Conservation (phyloP, 2,797 vertebrate genomes). For the Cirrhinus mrigala region DNA sequence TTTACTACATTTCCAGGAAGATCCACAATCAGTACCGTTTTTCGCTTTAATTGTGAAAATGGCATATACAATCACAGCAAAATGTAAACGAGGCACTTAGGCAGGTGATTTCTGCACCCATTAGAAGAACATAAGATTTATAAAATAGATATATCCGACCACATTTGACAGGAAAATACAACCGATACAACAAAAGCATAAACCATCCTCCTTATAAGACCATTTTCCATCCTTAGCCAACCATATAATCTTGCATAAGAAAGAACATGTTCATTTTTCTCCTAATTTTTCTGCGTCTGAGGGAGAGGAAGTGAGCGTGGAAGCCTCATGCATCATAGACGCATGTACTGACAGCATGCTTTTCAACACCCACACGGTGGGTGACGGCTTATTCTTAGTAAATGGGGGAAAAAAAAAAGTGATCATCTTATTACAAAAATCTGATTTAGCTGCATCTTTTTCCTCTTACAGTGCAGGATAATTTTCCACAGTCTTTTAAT, state of each 20-base stretch:
- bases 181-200: background rate
- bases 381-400: background rate
- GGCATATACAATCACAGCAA: slow-evolving; percentile 25
- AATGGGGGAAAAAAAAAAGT: background rate
- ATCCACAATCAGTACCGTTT: slow-evolving; percentile 20
- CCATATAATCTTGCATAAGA: slow-evolving; percentile 13
- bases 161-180: background rate
- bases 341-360: background rate
- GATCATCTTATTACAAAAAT: background rate
- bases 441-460: background rate
- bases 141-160: background rate
- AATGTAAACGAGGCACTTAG: slow-evolving; percentile 41
- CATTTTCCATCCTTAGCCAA: background rate
- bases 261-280: background rate
- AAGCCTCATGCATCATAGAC: background rate
- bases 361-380: background rate
- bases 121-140: background rate
- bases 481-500: background rate
- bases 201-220: slow-evolving; percentile 15
- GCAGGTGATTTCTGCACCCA: slow-evolving; percentile 7
- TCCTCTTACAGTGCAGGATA: background rate
- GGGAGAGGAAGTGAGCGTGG: background rate
- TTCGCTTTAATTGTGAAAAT: slow-evolving; percentile 40
- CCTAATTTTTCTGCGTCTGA: background rate
- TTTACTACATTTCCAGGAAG: background rate